Percentiles rank a stretch among this genome's conserved stretches.
phyloP scores from a whole-genome alignment of 2,797 vertebrate genomes.

The Muraenolepis orangiensis region DNA sequence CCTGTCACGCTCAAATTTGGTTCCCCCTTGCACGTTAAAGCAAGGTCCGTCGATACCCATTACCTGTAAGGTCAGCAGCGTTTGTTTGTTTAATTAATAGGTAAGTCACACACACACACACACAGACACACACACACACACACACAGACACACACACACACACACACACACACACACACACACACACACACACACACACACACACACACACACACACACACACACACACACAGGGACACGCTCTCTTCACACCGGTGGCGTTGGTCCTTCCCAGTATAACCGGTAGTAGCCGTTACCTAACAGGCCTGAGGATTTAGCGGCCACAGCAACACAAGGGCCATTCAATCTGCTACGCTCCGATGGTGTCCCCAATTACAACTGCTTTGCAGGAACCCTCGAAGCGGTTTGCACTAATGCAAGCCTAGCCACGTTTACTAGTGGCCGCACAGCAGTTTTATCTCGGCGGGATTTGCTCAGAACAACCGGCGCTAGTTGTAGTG shows the following conservation, averaged over 20 bases:
- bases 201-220: conserved; percentile 9
- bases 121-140: not conserved
- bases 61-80: conserved; percentile 39
- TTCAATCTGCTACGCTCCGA: conserved; percentile 57
- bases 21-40: not conserved
- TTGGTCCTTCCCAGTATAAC: conserved; percentile 51
- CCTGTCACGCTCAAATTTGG: not conserved
- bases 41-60: conserved; percentile 47
- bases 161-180: conserved; percentile 9
- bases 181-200: conserved; percentile 18
- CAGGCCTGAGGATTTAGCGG: conserved; percentile 42
- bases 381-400: conserved; percentile 36
- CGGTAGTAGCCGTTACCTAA: conserved; percentile 47
- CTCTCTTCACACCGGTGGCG: conserved; percentile 40
- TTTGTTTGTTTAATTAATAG: conserved; percentile 30
- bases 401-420: conserved; percentile 21
- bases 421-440: conserved; percentile 36
- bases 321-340: conserved; percentile 52
- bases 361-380: conserved; percentile 47
- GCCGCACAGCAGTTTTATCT: conserved; percentile 36
- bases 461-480: conserved; percentile 28
- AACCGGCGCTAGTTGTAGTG: conserved; percentile 24
- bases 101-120: conserved; percentile 13
- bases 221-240: conserved; percentile 1
- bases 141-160: conserved; percentile 11